Conservation (phyloP, 2,797 vertebrate species). For the Amphiprion clarkii region DNA sequence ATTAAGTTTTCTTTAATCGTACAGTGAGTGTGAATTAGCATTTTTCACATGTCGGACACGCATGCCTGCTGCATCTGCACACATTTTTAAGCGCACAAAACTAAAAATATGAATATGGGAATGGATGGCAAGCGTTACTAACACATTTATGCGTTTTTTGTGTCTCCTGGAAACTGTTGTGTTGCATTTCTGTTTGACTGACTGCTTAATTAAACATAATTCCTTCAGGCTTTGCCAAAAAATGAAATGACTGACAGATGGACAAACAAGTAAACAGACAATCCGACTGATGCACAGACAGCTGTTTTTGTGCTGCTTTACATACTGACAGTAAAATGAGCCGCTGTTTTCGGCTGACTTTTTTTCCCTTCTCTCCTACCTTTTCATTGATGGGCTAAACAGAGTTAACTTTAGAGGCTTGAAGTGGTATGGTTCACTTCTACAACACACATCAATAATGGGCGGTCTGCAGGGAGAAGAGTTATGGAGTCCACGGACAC, state of each 20-base stretch:
- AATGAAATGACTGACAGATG: background rate
- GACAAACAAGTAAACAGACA: background rate
- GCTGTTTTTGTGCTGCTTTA: background rate
- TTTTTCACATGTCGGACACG: background rate
- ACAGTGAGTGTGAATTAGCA: background rate
- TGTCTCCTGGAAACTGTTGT: background rate
- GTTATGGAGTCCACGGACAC: conserved; percentile 54
- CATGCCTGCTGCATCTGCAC: background rate
- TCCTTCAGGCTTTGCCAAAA: background rate
- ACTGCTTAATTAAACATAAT: conserved; percentile 7
- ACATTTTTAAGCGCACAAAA: background rate
- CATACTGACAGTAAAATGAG: background rate
- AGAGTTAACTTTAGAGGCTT: conserved; percentile 37
- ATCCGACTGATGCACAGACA: background rate
- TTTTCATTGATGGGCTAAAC: conserved; percentile 29
- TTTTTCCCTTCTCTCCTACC: background rate
- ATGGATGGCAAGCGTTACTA: background rate
- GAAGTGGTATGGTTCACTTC: conserved; percentile 32
- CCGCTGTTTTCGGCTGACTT: conserved; percentile 2
- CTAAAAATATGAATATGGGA: background rate
- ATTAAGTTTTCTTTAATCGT: background rate
- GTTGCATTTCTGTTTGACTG: background rate
- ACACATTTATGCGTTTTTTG: background rate
- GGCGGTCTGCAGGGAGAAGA: conserved; percentile 51
- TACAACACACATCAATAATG: conserved; percentile 52